A percentile compares a stretch with the other conserved stretches of the same genome.
Evolutionary conservation across 2,797 vertebrate species (phyloP).

Genomic region (Adelosebastes latens): DNA sequence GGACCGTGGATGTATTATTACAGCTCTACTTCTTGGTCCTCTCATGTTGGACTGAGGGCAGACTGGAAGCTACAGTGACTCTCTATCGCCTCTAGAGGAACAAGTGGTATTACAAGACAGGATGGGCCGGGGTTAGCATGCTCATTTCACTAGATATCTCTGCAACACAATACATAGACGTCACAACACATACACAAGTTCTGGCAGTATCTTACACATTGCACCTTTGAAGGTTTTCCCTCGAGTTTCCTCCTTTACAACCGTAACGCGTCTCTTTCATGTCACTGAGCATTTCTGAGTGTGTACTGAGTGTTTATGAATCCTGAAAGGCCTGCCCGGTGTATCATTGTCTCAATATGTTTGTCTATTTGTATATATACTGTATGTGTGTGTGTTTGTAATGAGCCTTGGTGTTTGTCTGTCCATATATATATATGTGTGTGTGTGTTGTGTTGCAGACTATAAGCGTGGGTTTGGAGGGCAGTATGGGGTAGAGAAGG

Average conservation of each 20-base stretch:
- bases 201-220: too few species aligned
- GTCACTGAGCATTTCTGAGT: not conserved
- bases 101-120: not conserved
- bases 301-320: not conserved
- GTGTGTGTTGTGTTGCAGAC: conserved; percentile 82
- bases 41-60: too few species aligned
- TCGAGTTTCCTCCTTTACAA: not conserved
- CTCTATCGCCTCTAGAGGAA: too few species aligned
- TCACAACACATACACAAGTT: not conserved
- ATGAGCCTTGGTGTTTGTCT: conserved; percentile 1
- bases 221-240: not conserved
- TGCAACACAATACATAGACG: not conserved
- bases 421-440: not conserved
- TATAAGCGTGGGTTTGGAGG: conserved; percentile 96
- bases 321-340: not conserved
- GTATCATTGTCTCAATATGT: not conserved
- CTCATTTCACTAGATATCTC: not conserved
- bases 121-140: not conserved
- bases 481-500: conserved; percentile 90
- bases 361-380: conserved; percentile 1
- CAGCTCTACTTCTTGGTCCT: too few species aligned
- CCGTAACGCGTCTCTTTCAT: not conserved
- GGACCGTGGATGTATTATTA: too few species aligned
- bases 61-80: too few species aligned
- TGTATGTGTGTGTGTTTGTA: not conserved